These are phyloP conservation scores for Orius insidiosus DNA, from an alignment of 1,140 invertebrate genomes.

Conservation along the genomic window DNA sequence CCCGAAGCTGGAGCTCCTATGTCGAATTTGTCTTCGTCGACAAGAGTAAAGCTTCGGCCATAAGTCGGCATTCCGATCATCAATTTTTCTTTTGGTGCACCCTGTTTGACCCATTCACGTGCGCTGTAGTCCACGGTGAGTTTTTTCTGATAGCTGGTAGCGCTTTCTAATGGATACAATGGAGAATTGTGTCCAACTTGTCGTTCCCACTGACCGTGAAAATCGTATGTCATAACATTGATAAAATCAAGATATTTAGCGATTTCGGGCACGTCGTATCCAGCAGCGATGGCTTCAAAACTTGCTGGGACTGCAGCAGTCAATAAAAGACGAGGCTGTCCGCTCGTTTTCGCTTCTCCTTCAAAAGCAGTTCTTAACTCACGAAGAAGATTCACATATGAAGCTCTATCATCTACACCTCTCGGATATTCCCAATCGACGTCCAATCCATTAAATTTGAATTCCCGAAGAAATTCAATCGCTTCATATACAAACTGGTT, in stretches of 20 bases:
- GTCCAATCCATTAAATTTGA: slow-evolving; percentile 88
- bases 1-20: slow-evolving; percentile 80
- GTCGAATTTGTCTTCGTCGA: slow-evolving; percentile 72
- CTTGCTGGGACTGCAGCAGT: slow-evolving; percentile 83
- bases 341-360: slow-evolving; percentile 57
- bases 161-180: slow-evolving; percentile 70
- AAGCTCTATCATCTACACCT: slow-evolving; percentile 64
- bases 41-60: slow-evolving; percentile 84
- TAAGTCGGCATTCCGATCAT: slow-evolving; percentile 92
- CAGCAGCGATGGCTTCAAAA: slow-evolving; percentile 80
- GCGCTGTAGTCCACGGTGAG: slow-evolving; percentile 84
- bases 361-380: slow-evolving; percentile 79
- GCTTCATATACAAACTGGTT: slow-evolving; percentile 89
- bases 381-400: slow-evolving; percentile 63
- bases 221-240: slow-evolving; percentile 90
- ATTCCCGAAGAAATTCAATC: slow-evolving; percentile 78
- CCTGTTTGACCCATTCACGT: slow-evolving; percentile 82
- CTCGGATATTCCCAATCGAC: slow-evolving; percentile 94
- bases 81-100: slow-evolving; percentile 86
- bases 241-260: slow-evolving; percentile 87
- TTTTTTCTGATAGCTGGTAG: slow-evolving; percentile 78
- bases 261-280: slow-evolving; percentile 85
- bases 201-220: slow-evolving; percentile 84
- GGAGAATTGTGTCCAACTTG: slow-evolving; percentile 86
- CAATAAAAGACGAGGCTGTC: slow-evolving; percentile 60